phyloP scores from a whole-genome alignment of 2,888 invertebrate species.

The Sericinus montela region DNA sequence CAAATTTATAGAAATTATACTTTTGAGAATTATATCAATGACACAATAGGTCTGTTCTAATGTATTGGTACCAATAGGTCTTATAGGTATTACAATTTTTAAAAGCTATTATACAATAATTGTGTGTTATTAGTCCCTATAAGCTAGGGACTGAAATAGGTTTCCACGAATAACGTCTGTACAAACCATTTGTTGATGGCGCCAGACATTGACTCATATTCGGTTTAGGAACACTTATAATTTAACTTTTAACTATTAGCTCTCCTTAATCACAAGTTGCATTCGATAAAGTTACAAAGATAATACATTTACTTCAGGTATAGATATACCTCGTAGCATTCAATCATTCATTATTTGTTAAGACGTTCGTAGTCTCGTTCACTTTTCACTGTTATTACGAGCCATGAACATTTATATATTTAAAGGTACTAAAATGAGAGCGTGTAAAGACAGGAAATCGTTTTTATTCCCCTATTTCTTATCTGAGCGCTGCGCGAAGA shows the following conservation, averaged over 20 bases:
- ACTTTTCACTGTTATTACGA: conserved; percentile 3
- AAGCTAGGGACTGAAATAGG: conserved; percentile 36
- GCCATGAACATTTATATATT: conserved; percentile 16
- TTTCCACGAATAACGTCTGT: conserved; percentile 62
- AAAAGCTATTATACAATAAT: conserved; percentile 50
- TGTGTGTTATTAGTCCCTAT: conserved; percentile 55
- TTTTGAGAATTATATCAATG: too few species aligned
- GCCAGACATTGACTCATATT: conserved; percentile 56
- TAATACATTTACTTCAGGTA: background rate
- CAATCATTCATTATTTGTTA: conserved; percentile 5
- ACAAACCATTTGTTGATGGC: conserved; percentile 35
- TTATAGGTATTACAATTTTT: conserved; percentile 21
- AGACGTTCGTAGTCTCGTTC: background rate
- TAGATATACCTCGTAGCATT: background rate
- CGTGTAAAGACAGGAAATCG: conserved; percentile 45
- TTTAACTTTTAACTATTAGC: conserved; percentile 35
- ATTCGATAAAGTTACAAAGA: background rate
- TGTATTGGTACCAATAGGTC: too few species aligned
- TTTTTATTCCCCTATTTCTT: conserved; percentile 62
- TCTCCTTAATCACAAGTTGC: conserved; percentile 25
- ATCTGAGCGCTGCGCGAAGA: conserved; percentile 56
- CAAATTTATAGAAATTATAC: too few species aligned
- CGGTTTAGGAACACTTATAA: conserved; percentile 39
- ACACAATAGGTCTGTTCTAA: too few species aligned
- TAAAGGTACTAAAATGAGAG: conserved; percentile 19